These are phyloP conservation scores for Merodon equestris DNA, from an alignment of 2,888 invertebrate species.

Conservation along the genomic window DNA sequence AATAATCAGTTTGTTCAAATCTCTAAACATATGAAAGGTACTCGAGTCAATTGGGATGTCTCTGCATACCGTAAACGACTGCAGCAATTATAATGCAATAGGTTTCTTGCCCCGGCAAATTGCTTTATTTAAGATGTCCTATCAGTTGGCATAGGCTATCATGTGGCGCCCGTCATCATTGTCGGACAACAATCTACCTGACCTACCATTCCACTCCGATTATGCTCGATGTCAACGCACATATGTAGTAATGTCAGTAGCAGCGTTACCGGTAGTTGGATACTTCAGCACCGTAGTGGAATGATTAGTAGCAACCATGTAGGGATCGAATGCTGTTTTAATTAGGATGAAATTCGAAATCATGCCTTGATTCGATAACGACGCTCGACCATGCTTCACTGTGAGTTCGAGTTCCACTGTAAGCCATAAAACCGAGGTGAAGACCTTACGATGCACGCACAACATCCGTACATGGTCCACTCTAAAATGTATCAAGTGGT, in stretches of 20 bases:
- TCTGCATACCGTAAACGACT: too few species aligned
- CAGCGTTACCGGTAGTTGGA: slow-evolving; percentile 40
- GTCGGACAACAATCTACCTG: slow-evolving; percentile 41
- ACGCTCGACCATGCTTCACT: too few species aligned
- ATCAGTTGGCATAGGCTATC: slow-evolving; percentile 48
- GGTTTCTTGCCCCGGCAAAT: too few species aligned
- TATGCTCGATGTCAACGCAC: slow-evolving; percentile 47
- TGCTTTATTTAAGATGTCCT: slow-evolving; percentile 32
- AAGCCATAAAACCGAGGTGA: neutral
- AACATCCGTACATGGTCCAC: slow-evolving; percentile 30
- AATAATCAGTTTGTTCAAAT: too few species aligned
- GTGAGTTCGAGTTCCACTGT: too few species aligned
- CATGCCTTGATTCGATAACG: slow-evolving; percentile 61
- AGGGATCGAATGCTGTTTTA: slow-evolving; percentile 61
- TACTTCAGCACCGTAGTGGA: slow-evolving; percentile 33
- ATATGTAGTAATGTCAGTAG: too few species aligned
- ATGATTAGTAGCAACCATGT: slow-evolving; percentile 55
- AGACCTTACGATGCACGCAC: slow-evolving; percentile 35
- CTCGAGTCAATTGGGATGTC: too few species aligned
- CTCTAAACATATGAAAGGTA: too few species aligned
- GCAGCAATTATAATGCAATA: too few species aligned
- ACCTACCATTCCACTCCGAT: slow-evolving; percentile 18
- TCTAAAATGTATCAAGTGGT: slow-evolving; percentile 62
- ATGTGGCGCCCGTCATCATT: slow-evolving; percentile 66
- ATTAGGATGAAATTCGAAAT: slow-evolving; percentile 54